These are phyloP conservation scores for Lycia hirtaria DNA, from an alignment of 2,888 invertebrate genomes.

Conservation along the genomic window DNA sequence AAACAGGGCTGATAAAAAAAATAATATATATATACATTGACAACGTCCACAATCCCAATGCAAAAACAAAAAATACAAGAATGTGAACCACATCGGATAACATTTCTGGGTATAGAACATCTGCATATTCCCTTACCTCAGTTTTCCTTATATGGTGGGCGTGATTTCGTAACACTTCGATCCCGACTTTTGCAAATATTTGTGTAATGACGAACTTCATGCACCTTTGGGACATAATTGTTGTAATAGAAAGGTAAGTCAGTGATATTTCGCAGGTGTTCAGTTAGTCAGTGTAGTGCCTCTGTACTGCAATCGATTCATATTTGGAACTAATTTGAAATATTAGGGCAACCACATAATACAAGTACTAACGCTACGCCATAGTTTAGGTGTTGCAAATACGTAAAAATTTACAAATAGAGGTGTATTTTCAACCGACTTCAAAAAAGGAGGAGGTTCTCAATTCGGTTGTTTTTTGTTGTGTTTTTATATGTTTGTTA, in stretches of 20 bases:
- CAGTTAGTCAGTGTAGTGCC: conserved; percentile 34
- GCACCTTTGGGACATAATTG: conserved; percentile 25
- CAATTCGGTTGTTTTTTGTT: too few relatives aligned
- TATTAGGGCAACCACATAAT: conserved; percentile 9
- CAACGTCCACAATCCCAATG: not conserved
- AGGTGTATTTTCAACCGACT: too few relatives aligned
- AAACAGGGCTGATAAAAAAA: too few relatives aligned
- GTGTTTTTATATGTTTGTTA: too few relatives aligned
- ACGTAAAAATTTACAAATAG: too few relatives aligned
- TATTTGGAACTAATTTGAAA: conserved; percentile 29
- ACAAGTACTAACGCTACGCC: too few relatives aligned
- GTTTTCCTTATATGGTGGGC: conserved; percentile 22
- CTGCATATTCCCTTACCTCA: not conserved
- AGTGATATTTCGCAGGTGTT: conserved; percentile 40
- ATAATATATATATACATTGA: too few relatives aligned
- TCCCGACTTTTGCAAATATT: conserved; percentile 30
- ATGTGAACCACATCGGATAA: not conserved
- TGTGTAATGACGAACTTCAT: conserved; percentile 37
- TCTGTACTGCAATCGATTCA: conserved; percentile 26
- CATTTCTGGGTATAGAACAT: conserved; percentile 2
- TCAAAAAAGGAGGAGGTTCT: too few relatives aligned
- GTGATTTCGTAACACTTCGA: conserved; percentile 18
- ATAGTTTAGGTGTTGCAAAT: too few relatives aligned
- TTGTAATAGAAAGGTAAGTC: conserved; percentile 27
- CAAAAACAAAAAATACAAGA: not conserved